Evolutionary conservation across 37 sponge, comb jelly and placozoan genomes (phyloP).

Genomic region (Theonella swinhoei): DNA sequence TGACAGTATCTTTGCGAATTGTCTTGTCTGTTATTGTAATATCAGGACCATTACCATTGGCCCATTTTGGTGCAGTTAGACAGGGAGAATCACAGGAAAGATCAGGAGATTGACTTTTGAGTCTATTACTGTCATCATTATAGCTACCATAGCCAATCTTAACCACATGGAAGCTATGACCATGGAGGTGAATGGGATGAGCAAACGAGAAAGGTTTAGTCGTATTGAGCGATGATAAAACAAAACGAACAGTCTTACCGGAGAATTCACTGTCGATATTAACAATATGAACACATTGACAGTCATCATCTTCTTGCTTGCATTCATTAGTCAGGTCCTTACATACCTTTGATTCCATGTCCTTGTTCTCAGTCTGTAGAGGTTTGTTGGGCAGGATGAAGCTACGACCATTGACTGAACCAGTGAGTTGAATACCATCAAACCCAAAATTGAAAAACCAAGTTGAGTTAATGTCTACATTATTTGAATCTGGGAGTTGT

Average conservation of each 20-base stretch:
- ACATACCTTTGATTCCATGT: background rate
- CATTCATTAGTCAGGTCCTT: constrained; percentile 1
- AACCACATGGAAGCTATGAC: constrained; percentile 71
- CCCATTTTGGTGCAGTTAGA: constrained; percentile 22
- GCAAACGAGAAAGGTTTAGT: background rate
- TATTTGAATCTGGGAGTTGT: background rate
- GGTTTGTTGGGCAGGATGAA: constrained; percentile 34
- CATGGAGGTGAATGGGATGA: constrained; percentile 82
- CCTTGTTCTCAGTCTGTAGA: constrained; percentile 29
- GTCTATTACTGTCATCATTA: background rate
- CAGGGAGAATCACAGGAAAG: constrained; percentile 13
- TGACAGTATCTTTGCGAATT: constrained; percentile 59
- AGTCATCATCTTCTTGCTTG: background rate
- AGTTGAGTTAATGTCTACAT: background rate
- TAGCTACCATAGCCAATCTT: constrained; percentile 73
- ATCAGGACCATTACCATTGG: background rate
- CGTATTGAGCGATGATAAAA: constrained; percentile 18
- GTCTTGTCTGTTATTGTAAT: background rate
- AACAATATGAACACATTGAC: constrained; percentile 18
- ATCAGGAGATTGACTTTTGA: constrained; percentile 15
- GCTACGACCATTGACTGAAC: constrained; percentile 46
- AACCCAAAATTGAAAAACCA: constrained; percentile 47
- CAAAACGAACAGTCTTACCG: constrained; percentile 31
- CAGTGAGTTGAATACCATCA: background rate
- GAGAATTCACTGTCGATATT: background rate